Percentiles rank a stretch among this genome's conserved stretches.
phyloP scores from a whole-genome alignment of 2,113 vertebrate genomes.

The Fukomys damarensis region DNA sequence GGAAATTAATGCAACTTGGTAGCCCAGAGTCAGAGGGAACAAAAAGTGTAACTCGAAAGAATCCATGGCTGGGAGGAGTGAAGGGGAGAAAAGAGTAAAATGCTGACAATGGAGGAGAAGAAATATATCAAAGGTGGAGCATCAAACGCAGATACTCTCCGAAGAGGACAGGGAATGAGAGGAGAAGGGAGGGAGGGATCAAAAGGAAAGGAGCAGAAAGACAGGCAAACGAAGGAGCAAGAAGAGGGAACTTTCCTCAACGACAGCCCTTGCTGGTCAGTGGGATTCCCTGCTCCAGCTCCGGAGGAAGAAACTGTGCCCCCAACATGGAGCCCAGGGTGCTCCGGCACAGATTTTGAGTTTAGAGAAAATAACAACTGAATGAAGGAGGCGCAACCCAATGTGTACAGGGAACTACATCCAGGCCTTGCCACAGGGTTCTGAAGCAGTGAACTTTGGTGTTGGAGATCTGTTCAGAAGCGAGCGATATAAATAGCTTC shows the following conservation, averaged over 20 bases:
- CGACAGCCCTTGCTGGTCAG: not conserved
- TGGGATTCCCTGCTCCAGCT: not conserved
- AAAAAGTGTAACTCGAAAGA: not conserved
- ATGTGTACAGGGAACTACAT: not conserved
- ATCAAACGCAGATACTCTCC: not conserved
- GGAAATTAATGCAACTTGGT: not conserved
- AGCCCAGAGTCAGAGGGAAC: not conserved
- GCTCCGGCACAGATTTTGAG: not conserved
- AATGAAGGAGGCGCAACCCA: not conserved
- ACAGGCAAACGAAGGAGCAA: not conserved
- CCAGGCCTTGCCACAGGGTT: not conserved
- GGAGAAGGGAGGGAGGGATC: rapidly evolving
- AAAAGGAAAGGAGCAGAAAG: rapidly evolving
- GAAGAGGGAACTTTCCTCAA: not conserved
- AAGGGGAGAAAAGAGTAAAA: not conserved
- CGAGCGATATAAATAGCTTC: not conserved
- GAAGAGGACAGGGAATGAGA: not conserved
- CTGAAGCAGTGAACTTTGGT: not conserved
- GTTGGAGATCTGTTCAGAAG: not conserved
- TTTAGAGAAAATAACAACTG: not conserved
- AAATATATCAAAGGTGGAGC: not conserved
- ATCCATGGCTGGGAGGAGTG: not conserved
- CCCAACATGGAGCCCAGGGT: too few species aligned
- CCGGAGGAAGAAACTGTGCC: not conserved
- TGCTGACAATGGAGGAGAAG: not conserved